Evolutionary conservation across 2,113 vertebrate genomes (phyloP), one percentile per base, ranked within the genome.

Genomic region (Chroicocephalus ridibundus): DNA sequence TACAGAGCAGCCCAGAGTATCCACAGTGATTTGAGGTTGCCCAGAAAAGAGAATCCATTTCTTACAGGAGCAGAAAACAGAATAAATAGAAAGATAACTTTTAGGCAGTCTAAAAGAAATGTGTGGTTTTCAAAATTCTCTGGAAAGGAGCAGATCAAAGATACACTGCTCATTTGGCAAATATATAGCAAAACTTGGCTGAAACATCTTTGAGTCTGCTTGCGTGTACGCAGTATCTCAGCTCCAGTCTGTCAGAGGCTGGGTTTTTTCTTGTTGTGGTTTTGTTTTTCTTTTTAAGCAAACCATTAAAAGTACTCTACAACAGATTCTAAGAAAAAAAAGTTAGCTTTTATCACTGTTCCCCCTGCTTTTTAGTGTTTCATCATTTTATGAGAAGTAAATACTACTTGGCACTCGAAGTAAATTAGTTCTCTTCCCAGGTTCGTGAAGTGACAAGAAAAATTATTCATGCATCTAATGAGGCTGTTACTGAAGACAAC

Each of bases 361-460:
- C 4, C 7, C 15, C 8, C 6, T 52, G 24, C 11, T 47, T 60
- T 80, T 82, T 54, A 47, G 6, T 31, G 11, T 71, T 87, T 55
- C 64, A 83, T 75, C 18, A 15, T 68, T 91, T 64, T 72, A 17
- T 69, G n/a, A 87, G 42, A 90, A 32, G 16, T 68, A 93, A 82
- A 60, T 78, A 11, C 11, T 86, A 8, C 40, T 27, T 64, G 11
- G 20, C 9, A 44, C 24, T 57, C 34, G n/a, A 36, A 20, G 13
- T 88, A 79, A 65, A 62, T 78, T 58, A 22, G 3, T 84, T 98
- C 51, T 96, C 6, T 82, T 21, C 55, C 36, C 98, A 99, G 99
- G 98, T 99, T 42, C 97, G 97, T 77, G 98, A 99, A 57, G 98
- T 99, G 92, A 99, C 99, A 74, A 98, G 90, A 91, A 98, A 97